Base-by-base conservation (phyloP, 2,113 vertebrate genomes). In the Callipepla squamata region DNA sequence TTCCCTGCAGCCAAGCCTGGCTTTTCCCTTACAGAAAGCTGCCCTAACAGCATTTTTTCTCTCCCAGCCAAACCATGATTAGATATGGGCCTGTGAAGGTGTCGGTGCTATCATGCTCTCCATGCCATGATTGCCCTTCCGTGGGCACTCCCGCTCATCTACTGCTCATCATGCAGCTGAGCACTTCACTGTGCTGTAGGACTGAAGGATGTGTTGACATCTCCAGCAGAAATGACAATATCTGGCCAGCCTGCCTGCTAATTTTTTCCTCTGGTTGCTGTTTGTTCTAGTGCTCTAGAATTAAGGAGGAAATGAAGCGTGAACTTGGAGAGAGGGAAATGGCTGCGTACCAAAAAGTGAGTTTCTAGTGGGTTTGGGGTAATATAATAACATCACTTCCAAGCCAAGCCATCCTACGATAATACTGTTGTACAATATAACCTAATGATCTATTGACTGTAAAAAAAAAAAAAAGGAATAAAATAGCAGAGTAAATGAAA, bases 281-380 rank as follows among this genome's bases (percentile, higher is more conserved):
- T 86, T 59, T 45, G 1, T 85, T 94, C 53, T 47, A 98, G 98
- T 97, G 97, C 77, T 95, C 78, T 0, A 94, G 63, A 76, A 92
- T 98, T 38, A 97, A 95, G 75, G 97, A 97, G 76, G 94, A 95
- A 34, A 38, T 77, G 22, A 97, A 93, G 36, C 38, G 32, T 8
- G 96, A 98, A 25, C 53, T 95, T 2, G 80, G 83, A 82, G 96
- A 97, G 25, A 97, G 62, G 68, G 97, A 98, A 25, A 23, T 96
- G 16, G 93, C 74, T 11, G 72, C 90, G 0, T 97, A 96, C 80
- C 97, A 62, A 92, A 97, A 95, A 1, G 98, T 98, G 93, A 97
- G 97, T 67, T 6, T 0, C 7, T 1, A 10, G 13, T 26, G 7
- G 0, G 12, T 32, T 34, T 45, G 62, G 48, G 65, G 42, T 9